A percentile compares a stretch with the other conserved stretches of the same genome.
Conservation (phyloP, 2,797 vertebrate species). For the Crenichthys baileyi region DNA sequence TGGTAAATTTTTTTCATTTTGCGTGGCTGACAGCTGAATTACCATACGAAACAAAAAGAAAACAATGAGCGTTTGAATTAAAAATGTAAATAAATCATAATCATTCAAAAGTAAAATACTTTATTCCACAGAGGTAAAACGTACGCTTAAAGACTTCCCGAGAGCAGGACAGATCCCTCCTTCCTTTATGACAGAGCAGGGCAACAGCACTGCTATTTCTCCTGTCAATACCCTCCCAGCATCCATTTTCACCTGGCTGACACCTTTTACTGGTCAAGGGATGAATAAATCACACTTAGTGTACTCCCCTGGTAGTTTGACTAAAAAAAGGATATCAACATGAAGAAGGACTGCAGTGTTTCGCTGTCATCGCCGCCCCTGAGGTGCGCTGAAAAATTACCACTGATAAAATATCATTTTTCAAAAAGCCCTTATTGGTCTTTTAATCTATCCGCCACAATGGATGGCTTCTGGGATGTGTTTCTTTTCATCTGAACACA, state of each 20-base stretch:
- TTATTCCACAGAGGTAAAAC: constrained; percentile 7
- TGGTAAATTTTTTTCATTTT: not conserved
- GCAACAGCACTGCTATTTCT: constrained; percentile 81
- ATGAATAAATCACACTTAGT: constrained; percentile 98
- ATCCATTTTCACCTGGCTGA: constrained; percentile 91
- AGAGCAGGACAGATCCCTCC: constrained; percentile 50
- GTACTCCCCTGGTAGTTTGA: constrained; percentile 89
- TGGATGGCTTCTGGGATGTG: constrained; percentile 90
- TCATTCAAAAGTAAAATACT: constrained; percentile 23
- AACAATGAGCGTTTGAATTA: not conserved
- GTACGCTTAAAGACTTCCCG: constrained; percentile 31
- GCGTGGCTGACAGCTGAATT: not conserved
- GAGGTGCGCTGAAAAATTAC: constrained; percentile 95
- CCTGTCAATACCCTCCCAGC: constrained; percentile 82
- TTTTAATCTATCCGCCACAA: constrained; percentile 93
- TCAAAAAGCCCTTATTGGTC: constrained; percentile 91
- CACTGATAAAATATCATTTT: constrained; percentile 97
- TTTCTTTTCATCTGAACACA: constrained; percentile 89
- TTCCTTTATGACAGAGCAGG: constrained; percentile 74
- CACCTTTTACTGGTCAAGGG: constrained; percentile 90
- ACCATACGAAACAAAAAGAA: not conserved
- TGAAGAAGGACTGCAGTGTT: constrained; percentile 95
- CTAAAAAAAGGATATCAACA: constrained; percentile 91
- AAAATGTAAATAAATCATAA: constrained; percentile 41
- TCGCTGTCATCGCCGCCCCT: constrained; percentile 91